phyloP scores from a whole-genome alignment of 2,113 vertebrate species.

The Saguinus imperator region DNA sequence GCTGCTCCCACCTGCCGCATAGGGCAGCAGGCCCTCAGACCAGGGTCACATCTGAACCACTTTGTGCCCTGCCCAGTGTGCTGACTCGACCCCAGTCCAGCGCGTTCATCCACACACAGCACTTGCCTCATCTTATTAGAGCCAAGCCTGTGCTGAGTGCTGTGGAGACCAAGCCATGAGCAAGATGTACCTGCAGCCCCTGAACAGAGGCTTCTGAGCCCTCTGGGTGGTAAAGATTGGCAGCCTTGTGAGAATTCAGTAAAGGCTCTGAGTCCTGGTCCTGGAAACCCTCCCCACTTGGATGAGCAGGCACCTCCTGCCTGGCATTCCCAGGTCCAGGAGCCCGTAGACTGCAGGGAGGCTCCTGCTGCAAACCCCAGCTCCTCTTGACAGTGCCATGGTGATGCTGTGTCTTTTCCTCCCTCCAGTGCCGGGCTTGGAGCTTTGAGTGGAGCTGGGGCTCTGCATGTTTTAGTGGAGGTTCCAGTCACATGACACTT shows the following conservation, averaged over 20 bases:
- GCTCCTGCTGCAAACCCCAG: not conserved
- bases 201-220: not conserved
- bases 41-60: not conserved
- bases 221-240: not conserved
- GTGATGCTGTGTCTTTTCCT: not conserved
- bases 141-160: not conserved
- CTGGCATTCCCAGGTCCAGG: not conserved
- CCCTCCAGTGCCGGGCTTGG: not conserved
- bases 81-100: not conserved
- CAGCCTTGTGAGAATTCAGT: not conserved
- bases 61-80: accelerated
- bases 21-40: not conserved
- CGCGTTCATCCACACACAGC: not conserved
- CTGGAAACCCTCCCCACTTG: too few species aligned
- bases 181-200: not conserved
- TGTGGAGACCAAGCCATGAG: not conserved
- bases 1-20: not conserved
- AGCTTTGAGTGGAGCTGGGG: not conserved
- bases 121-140: not conserved
- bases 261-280: not conserved
- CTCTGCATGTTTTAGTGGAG: not conserved
- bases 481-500: not conserved
- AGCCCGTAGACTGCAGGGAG: not conserved
- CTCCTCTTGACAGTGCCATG: not conserved
- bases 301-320: not conserved